These are phyloP conservation scores for Dascillus cervinus DNA, from an alignment of 2,888 invertebrate genomes.

Conservation along the genomic window DNA sequence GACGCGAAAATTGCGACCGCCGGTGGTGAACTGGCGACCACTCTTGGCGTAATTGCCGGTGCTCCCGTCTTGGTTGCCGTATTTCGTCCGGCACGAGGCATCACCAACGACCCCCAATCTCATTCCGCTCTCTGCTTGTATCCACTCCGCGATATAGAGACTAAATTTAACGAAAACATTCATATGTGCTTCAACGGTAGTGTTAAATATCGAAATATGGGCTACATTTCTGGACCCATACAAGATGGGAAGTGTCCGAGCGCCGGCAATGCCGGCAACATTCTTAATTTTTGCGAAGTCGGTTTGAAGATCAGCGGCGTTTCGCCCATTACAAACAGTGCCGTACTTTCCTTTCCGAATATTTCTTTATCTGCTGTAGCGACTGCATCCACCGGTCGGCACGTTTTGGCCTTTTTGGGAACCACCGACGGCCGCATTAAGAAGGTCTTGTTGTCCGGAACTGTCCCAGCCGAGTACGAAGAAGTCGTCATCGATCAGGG, in stretches of 20 bases:
- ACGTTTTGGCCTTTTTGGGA: constrained; percentile 91
- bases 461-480: constrained; percentile 74
- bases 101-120: constrained; percentile 72
- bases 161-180: constrained; percentile 92
- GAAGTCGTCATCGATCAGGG: constrained; percentile 75
- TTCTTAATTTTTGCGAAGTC: constrained; percentile 86
- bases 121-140: constrained; percentile 91
- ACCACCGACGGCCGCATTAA: constrained; percentile 78
- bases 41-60: constrained; percentile 72
- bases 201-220: constrained; percentile 86
- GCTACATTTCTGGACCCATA: constrained; percentile 84
- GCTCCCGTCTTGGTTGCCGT: constrained; percentile 78
- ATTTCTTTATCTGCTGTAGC: constrained; percentile 77
- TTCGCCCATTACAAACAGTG: constrained; percentile 71
- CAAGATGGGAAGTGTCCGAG: constrained; percentile 86
- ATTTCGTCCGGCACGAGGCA: constrained; percentile 85
- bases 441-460: constrained; percentile 73
- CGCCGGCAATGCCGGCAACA: constrained; percentile 82
- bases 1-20: constrained; percentile 86
- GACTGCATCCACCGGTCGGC: constrained; percentile 80
- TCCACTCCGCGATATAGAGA: constrained; percentile 82
- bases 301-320: constrained; percentile 88
- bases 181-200: constrained; percentile 96
- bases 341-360: constrained; percentile 70
- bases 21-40: constrained; percentile 73